Evolutionary conservation across 2,888 invertebrate species (phyloP).

Genomic region (Eilema sororculum): DNA sequence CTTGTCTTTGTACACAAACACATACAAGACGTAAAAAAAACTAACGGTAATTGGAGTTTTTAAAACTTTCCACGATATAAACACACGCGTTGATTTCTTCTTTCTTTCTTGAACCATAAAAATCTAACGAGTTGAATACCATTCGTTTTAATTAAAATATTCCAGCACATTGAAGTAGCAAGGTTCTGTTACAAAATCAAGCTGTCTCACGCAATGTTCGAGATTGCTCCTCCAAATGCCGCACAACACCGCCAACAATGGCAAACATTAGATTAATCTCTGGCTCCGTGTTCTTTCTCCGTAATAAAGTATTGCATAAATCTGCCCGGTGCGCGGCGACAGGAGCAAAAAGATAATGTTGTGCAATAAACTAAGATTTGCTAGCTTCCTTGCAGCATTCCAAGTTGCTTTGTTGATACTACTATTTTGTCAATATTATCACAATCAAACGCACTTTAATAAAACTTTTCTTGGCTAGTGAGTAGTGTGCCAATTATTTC

Average conservation of each 20-base stretch:
- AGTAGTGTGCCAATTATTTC: not conserved
- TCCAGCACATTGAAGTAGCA: not conserved
- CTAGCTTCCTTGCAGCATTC: slow-evolving; percentile 12
- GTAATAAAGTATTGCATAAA: slow-evolving; percentile 41
- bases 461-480: too few relatives aligned
- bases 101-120: not conserved
- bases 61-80: not conserved
- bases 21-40: not conserved
- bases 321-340: slow-evolving; percentile 23
- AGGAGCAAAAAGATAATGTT: slow-evolving; percentile 42
- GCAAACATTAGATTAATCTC: slow-evolving; percentile 31
- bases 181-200: not conserved
- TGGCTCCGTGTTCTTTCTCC: slow-evolving; percentile 38
- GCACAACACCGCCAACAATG: slow-evolving; percentile 8
- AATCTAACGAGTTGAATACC: not conserved
- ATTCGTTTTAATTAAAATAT: not conserved
- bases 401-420: slow-evolving; percentile 17
- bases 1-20: not conserved
- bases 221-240: not conserved
- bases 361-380: slow-evolving; percentile 36
- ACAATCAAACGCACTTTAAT: too few relatives aligned
- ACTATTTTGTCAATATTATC: slow-evolving; percentile 8
- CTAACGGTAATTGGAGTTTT: too few relatives aligned
- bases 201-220: not conserved
- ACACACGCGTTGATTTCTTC: too few relatives aligned